Evolutionary conservation across 2,888 invertebrate genomes (phyloP).

Genomic region (Lottia gigantea): DNA sequence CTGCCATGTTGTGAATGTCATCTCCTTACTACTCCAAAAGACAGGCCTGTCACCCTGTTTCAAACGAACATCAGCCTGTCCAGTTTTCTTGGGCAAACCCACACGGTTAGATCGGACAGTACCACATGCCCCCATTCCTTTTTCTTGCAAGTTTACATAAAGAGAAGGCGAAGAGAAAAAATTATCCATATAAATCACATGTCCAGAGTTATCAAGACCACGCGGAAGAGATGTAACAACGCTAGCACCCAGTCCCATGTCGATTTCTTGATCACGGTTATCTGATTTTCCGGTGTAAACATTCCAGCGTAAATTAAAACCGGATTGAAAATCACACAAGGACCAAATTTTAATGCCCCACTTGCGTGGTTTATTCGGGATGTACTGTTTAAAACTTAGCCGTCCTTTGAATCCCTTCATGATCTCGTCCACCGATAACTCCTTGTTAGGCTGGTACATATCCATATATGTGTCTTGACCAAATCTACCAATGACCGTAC

Average conservation of each 20-base stretch:
- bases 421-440: slow-evolving; percentile 24
- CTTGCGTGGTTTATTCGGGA: too few relatives aligned
- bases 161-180: slow-evolving; percentile 26
- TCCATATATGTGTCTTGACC: too few relatives aligned
- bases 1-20: too few relatives aligned
- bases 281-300: too few relatives aligned
- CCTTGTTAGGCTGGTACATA: too few relatives aligned
- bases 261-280: too few relatives aligned
- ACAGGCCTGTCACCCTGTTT: slow-evolving; percentile 35
- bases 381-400: slow-evolving; percentile 1
- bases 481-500: background rate
- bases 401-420: slow-evolving; percentile 31
- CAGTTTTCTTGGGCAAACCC: slow-evolving; percentile 25
- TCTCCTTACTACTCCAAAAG: slow-evolving; percentile 22
- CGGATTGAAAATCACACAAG: too few relatives aligned
- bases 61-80: slow-evolving; percentile 19
- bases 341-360: too few relatives aligned
- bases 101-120: slow-evolving; percentile 29
- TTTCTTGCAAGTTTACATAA: too few relatives aligned
- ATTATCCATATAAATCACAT: slow-evolving; percentile 27
- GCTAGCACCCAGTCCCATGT: too few relatives aligned
- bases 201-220: slow-evolving; percentile 28
- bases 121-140: slow-evolving; percentile 24
- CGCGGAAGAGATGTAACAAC: slow-evolving; percentile 15
- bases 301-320: too few relatives aligned